Evolutionary conservation across 2,113 vertebrate genomes (phyloP), one percentile per base, ranked within the genome.

Genomic region (Craseonycteris thonglongyai): DNA sequence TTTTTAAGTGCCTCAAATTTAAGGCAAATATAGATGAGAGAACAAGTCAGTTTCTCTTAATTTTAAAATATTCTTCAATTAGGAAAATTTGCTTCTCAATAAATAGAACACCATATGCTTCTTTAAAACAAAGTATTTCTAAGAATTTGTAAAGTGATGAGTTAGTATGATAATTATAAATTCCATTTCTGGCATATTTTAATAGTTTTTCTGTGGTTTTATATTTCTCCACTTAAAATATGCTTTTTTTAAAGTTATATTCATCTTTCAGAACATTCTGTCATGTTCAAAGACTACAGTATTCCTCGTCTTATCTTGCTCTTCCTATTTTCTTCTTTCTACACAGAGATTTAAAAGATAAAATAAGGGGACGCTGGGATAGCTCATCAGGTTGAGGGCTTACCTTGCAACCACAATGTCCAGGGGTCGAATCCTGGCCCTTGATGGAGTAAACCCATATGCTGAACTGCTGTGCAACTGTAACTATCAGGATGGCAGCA

Each of bases 121-220:
- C 30, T 58, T 82, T 86, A 83, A 91, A 95, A 74, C 5, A 49
- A 91, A 91, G 38, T 58, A 78, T 87, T 93, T 88, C 92, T 88
- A 88, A 93, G 56, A 72, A 82, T 91, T 85, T 81, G 68, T 42
- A 56, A 74, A n/a, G 51, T 65, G n/a, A 91, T 81, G 35, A 79
- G 75, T 90, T 76, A 95, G 35, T 82, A 76, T 40, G 58, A 22
- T 58, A 10, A 59, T 24, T 71, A 54, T 74, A 91, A 68, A 47
- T 91, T 89, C 7, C 51, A 85, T 61, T 90, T 61, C 49, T 87
- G 40, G 40, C 10, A 74, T 33, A 79, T 61, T 82, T 86, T 45
- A 91, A 86, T 89, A 51, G 26, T 51, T 88, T 91, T 89, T 42
- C 19, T 82, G 9, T 59, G 24, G 33, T 61, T 90, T 75, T 84